Evolutionary conservation across 2,113 vertebrate genomes (phyloP), one percentile per base, ranked within the genome.

Genomic region (Dasyurus viverrinus): DNA sequence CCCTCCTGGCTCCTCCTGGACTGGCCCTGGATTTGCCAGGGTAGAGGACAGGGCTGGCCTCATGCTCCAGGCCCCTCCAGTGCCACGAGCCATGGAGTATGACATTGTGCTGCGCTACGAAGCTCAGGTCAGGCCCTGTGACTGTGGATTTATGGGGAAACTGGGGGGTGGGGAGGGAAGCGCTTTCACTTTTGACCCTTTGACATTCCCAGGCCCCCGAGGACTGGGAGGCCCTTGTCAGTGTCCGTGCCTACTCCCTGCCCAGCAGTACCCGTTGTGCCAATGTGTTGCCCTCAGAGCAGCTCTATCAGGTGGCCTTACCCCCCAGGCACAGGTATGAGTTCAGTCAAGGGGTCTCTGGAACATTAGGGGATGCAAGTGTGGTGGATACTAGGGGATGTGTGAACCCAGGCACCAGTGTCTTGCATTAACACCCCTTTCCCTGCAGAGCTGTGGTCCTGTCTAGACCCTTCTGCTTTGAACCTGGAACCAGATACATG

Each of bases 171-270:
- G 48, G 36, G 10, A 9, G n/a, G 47, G 36, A 30, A 89, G 10
- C 42, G 89, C 26, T 96, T 23, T 92, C 53, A 54, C 54, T 25
- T 7, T 54, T 96, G 76, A 89, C 2, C 50, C 30, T 46, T 94
- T n/a, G 0, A 84, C 54, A 97, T 92, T 95, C 0, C 0, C 89
- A 99, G 99, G 99, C 99, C 0, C 98, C 99, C 8, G 99, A 99
- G 96, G 99, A 99, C 97, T 99, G 99, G 99, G 99, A 99, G 96
- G 99, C 98, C 12, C 93, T 99, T 10, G 98, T 99, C 94, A 98
- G 99, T 0, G 98, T 99, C 48, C 98, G 97, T 19, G 99, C 99
- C 7, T 97, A 91, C 0, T 93, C 54, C 2, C 98, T 99, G 94
- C 99, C 99, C 92, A 99, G 98, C 94, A 99, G 99, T 96, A 98